A percentile compares a stretch with the other conserved stretches of the same genome.
Evolutionary conservation across 2,113 vertebrate species (phyloP).

Genomic region (Merops nubicus): DNA sequence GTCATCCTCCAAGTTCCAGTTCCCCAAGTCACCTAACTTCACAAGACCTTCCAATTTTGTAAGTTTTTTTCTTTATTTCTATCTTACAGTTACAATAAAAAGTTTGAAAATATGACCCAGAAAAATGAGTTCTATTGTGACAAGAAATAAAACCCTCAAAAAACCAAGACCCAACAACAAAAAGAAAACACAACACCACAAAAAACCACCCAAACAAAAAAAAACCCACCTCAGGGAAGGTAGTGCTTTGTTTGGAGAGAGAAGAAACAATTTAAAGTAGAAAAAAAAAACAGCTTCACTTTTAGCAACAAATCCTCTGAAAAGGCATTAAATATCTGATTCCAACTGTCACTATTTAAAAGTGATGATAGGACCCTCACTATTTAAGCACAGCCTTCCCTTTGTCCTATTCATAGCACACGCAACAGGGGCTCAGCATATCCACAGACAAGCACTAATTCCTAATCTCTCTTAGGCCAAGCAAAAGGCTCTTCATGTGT

Average conservation of each 20-base stretch:
- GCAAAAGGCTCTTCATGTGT: conserved; percentile 52
- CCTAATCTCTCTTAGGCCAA: conserved; percentile 63
- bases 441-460: conserved; percentile 56
- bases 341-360: not conserved
- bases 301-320: not conserved
- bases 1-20: not conserved
- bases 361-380: not conserved
- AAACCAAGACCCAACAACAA: not conserved
- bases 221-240: not conserved
- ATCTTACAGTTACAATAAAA: not conserved
- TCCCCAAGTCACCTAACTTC: not conserved
- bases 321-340: not conserved
- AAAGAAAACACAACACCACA: not conserved
- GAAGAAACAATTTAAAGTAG: not conserved
- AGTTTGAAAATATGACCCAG: not conserved
- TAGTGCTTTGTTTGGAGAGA: not conserved
- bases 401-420: conserved; percentile 51
- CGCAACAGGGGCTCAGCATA: conserved; percentile 28
- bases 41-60: not conserved
- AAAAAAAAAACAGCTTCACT: not conserved
- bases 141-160: not conserved
- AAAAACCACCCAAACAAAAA: not conserved
- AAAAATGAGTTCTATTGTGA: not conserved
- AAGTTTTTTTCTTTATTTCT: not conserved
- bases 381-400: conserved; percentile 19